These are phyloP conservation scores for Morone chrysops DNA, from an alignment of 2,113 vertebrate species.

Conservation along the genomic window DNA sequence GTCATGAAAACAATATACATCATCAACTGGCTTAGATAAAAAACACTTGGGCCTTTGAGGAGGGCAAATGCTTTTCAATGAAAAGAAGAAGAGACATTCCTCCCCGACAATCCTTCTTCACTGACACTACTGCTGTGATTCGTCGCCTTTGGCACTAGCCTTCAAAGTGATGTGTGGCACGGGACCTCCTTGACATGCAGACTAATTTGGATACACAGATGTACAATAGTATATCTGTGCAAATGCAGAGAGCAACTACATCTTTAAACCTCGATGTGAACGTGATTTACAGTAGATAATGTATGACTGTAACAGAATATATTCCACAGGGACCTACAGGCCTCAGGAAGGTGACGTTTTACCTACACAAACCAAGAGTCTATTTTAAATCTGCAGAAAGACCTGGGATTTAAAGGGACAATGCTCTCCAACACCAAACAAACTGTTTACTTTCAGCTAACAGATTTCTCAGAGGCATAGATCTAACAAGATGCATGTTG, in stretches of 20 bases:
- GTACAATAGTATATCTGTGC: slow-evolving; percentile 1
- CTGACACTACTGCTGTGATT: slow-evolving; percentile 59
- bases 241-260: slow-evolving; percentile 21
- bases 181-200: slow-evolving; percentile 35
- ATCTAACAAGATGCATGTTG: slow-evolving; percentile 39
- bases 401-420: neutral
- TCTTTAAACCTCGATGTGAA: slow-evolving; percentile 14
- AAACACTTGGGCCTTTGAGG: slow-evolving; percentile 39
- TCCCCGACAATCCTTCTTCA: slow-evolving; percentile 43
- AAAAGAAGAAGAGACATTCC: slow-evolving; percentile 38
- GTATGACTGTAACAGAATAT: slow-evolving; percentile 6
- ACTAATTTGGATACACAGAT: slow-evolving; percentile 49
- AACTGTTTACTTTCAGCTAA: slow-evolving; percentile 36
- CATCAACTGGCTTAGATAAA: slow-evolving; percentile 42
- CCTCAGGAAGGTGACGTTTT: neutral
- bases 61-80: slow-evolving; percentile 69
- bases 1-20: slow-evolving; percentile 68
- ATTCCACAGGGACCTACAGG: slow-evolving; percentile 7
- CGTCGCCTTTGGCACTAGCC: slow-evolving; percentile 46
- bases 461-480: slow-evolving; percentile 19
- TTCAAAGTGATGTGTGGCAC: slow-evolving; percentile 53
- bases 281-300: slow-evolving; percentile 23
- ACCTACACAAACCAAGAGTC: neutral
- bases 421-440: neutral
- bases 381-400: slow-evolving; percentile 8